A percentile compares a stretch with the other conserved stretches of the same genome.
These are phyloP conservation scores for Tonatia bakeri DNA, from an alignment of 2,113 vertebrate genomes.

Conservation along the genomic window DNA sequence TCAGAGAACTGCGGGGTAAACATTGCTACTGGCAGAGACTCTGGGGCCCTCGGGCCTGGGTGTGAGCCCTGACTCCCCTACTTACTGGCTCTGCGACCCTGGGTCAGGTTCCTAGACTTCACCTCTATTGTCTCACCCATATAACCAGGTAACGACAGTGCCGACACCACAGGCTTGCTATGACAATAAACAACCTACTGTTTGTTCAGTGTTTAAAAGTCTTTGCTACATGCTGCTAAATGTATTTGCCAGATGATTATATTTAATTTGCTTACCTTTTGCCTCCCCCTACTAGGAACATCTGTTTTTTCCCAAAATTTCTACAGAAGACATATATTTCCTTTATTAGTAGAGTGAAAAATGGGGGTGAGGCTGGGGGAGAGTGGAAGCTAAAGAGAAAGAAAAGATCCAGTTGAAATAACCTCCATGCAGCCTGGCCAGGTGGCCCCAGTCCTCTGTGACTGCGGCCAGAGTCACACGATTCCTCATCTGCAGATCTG, in stretches of 20 bases:
- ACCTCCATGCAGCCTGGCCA: background rate
- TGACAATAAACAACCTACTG: background rate
- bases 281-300: background rate
- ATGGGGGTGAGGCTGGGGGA: too few relatives aligned
- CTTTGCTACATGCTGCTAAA: background rate
- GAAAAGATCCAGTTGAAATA: background rate
- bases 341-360: background rate
- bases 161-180: background rate
- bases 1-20: background rate
- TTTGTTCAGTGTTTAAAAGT: background rate
- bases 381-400: background rate
- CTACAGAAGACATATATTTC: background rate
- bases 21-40: background rate
- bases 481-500: background rate
- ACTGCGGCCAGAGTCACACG: rapidly evolving
- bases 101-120: background rate
- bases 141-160: background rate
- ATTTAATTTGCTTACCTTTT: background rate
- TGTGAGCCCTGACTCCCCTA: background rate
- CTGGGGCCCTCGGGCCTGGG: background rate
- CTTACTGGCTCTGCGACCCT: background rate
- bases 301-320: background rate
- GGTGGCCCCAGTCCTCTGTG: background rate
- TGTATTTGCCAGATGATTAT: background rate
- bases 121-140: background rate